Percentiles rank a stretch among this genome's conserved stretches.
phyloP scores from a whole-genome alignment of 2,797 vertebrate species.

The Scleropages formosus region DNA sequence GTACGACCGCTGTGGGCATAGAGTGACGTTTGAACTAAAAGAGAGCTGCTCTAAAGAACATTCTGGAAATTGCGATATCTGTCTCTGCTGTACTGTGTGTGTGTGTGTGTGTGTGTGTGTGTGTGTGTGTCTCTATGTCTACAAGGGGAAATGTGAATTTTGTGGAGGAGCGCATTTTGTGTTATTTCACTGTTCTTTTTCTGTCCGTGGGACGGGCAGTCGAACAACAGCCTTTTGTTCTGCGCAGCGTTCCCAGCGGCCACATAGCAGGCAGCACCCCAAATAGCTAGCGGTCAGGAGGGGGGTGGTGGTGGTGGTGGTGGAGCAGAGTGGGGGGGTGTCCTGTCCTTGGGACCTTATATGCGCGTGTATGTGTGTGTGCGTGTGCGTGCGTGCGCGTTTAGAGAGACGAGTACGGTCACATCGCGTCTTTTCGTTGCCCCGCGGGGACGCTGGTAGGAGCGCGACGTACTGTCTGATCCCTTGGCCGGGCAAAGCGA shows the following conservation, averaged over 20 bases:
- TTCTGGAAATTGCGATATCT: conserved; percentile 12
- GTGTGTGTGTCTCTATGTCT: not conserved
- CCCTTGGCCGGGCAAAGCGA: conserved; percentile 2
- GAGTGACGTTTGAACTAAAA: not conserved
- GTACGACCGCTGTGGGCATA: not conserved
- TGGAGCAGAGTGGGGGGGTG: no score
- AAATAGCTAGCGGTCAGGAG: not conserved
- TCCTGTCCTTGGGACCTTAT: no score
- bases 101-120: not conserved
- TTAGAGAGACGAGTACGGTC: not conserved
- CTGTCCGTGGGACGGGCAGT: not conserved
- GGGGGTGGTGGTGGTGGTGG: not conserved
- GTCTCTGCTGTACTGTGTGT: not conserved
- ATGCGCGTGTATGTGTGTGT: no score
- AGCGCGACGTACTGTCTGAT: not conserved
- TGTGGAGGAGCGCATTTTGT: not conserved
- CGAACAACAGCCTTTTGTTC: not conserved
- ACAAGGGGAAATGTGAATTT: not conserved
- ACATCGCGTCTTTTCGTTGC: not conserved
- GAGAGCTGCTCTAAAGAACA: not conserved
- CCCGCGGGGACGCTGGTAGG: not conserved
- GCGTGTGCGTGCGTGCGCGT: no score
- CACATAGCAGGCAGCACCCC: not conserved
- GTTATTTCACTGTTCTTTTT: not conserved
- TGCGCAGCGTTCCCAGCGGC: not conserved